These are phyloP conservation scores for Drosophila formosana DNA, from an alignment of 2,888 invertebrate genomes.

Conservation along the genomic window DNA sequence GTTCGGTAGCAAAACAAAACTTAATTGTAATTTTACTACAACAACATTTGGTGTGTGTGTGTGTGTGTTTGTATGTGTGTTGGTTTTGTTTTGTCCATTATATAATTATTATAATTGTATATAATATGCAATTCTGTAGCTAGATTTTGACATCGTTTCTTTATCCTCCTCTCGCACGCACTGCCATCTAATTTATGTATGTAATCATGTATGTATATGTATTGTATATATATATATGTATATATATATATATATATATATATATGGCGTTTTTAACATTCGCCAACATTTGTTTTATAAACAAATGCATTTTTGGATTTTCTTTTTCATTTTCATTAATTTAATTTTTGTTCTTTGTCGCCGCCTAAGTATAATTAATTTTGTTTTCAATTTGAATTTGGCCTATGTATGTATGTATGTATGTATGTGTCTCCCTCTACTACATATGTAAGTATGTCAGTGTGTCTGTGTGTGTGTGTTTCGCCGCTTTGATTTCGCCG, in stretches of 20 bases:
- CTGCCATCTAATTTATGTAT: slow-evolving; percentile 41
- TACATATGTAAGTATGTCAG: slow-evolving; percentile 5
- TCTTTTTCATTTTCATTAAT: not conserved
- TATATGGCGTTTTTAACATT: slow-evolving; percentile 43
- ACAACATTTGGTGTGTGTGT: slow-evolving; percentile 72
- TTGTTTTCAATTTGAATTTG: slow-evolving; percentile 49
- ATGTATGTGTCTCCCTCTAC: not conserved
- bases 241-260: slow-evolving; percentile 49
- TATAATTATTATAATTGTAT: slow-evolving; percentile 74
- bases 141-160: slow-evolving; percentile 70
- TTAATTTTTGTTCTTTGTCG: slow-evolving; percentile 22
- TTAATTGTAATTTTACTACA: slow-evolving; percentile 81
- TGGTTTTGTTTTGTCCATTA: slow-evolving; percentile 67
- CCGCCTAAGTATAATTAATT: slow-evolving; percentile 33
- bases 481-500: slow-evolving; percentile 16
- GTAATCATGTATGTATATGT: slow-evolving; percentile 2
- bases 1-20: slow-evolving; percentile 76
- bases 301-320: slow-evolving; percentile 59
- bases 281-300: slow-evolving; percentile 71
- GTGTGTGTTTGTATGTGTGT: slow-evolving; percentile 19
- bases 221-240: slow-evolving; percentile 38
- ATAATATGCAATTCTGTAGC: slow-evolving; percentile 80
- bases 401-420: slow-evolving; percentile 43
- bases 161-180: slow-evolving; percentile 4
- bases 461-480: slow-evolving; percentile 21